phyloP scores from a whole-genome alignment of 2,888 invertebrate genomes.

The Gymnoscelis rufifasciata region DNA sequence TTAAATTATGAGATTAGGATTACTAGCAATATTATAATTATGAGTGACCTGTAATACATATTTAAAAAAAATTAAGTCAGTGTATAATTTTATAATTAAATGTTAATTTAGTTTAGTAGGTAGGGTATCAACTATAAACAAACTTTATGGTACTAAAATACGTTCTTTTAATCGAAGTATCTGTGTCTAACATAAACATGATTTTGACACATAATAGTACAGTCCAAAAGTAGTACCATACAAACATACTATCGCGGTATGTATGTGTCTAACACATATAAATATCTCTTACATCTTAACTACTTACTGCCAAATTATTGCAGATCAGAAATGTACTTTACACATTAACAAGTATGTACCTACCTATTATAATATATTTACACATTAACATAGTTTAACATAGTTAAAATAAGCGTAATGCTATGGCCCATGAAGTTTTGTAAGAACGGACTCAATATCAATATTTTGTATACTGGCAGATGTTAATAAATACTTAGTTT shows the following conservation, averaged over 20 bases:
- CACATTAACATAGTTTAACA: conserved; percentile 3
- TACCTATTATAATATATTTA: conserved; percentile 5
- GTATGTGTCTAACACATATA: conserved; percentile 48
- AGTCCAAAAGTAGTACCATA: conserved; percentile 18
- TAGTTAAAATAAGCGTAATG: conserved; percentile 14
- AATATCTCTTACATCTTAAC: conserved; percentile 24
- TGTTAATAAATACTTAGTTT: conserved; percentile 54
- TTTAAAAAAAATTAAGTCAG: no score
- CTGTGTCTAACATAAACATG: conserved; percentile 34
- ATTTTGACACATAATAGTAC: conserved; percentile 3
- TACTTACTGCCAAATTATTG: conserved; percentile 16
- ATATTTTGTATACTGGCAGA: conserved; percentile 65
- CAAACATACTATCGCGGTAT: conserved; percentile 6
- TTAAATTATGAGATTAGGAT: no score
- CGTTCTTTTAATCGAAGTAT: conserved; percentile 23
- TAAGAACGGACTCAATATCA: conserved; percentile 70
- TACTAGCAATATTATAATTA: no score
- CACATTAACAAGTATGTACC: conserved; percentile 1
- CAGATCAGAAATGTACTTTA: conserved; percentile 9
- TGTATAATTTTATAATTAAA: no score
- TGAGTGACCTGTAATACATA: no score
- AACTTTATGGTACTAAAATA: conserved; percentile 9
- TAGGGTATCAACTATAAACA: neutral
- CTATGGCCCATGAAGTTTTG: conserved; percentile 68
- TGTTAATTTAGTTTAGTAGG: no score